Base-by-base conservation (phyloP, 2,113 vertebrate species). In the Podocnemis expansa region DNA sequence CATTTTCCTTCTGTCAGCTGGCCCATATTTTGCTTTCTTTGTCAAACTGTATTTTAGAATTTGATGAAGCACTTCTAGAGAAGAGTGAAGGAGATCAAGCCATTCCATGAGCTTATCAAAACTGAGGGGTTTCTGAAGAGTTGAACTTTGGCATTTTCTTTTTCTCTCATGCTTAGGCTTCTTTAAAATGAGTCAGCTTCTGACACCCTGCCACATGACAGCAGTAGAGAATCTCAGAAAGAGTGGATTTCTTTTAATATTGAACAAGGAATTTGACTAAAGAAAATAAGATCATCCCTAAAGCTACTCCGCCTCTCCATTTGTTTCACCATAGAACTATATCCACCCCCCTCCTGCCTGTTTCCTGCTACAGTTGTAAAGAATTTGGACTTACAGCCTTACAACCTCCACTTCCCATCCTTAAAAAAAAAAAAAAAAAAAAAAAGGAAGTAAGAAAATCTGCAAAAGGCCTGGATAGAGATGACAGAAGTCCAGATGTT, bases 401-500 rank as follows among this genome's bases (percentile, higher is more conserved):
- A 45, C 81, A 91, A 34, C 29, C 67, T 70, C 56, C 4, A 1
- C 16, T 91, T 80, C 13, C 49, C 13, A 60, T 94, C 85, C 91
- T 24, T 83, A 95, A 91, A 84, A 54, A 89, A 87, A 55, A 3
- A 27, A 76, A 78, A 58, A 83, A 82, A 13, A 22, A 91, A 84
- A 93, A 73, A 89, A 87, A 55, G 3, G 29, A 76, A 78, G 63
- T 84, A 82, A 13, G 24, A 91, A 84, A 93, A 73, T 90, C 91
- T 63, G 4, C 84, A 80, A 80, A 58, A 73, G 80, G 76, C 93
- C 82, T 79, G 45, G 49, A 95, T 91, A 80, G 55, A 96, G 97
- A 78, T 85, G 83, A 89, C 78, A 91, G 80, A 79, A 88, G 76
- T 60, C 75, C 88, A 94, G 92, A 96, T 87, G 86, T 89, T 78